Base-by-base conservation (phyloP, 2,113 vertebrate species). In the Opisthocomus hoazin region DNA sequence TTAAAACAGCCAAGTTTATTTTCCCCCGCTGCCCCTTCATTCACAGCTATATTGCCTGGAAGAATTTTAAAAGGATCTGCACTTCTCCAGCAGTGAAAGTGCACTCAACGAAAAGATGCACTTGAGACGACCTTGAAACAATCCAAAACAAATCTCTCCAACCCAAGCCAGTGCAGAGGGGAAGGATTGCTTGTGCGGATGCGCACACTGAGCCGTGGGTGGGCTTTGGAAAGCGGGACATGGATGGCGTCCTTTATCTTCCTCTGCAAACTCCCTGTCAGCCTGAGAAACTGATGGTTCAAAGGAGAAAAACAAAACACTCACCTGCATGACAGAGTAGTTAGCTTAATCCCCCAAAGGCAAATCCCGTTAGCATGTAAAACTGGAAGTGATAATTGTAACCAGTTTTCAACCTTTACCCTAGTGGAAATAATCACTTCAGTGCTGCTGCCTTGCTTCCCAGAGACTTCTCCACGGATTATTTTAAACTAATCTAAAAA, bases 301-400 rank as follows among this genome's bases (percentile, higher is more conserved):
- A 83, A 77, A 87, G 75, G 64, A 93, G 60, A 78, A 76, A 95
- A 96, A 88, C 87, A 88, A 92, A 87, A 84, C 60, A 30, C 75
- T 95, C 93, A 95, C 90, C 93, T 92, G 57, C 65, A 4, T 73
- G 93, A 93, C 70, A 83, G 81, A 87, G 50, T 53, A 89, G 81
- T 87, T 56, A 41, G 57, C 76, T 94, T 84, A 85, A 96, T 90
- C 92, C 85, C 86, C 93, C 75, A 54, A 79, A 93, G 93, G 82
- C 83, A 93, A 96, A 96, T 88, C 75, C 88, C 16, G 57, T 92
- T 88, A 90, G 90, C 88, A 11, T 70, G 89, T 89, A 91, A 74
- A 93, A 94, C 88, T 6, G 37, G 92, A 68, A 94, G 85, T 63
- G 82, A 93, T 88, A 96, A 96, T 92, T 92, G 90, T 84, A 94